Base-by-base conservation (phyloP, 2,113 vertebrate genomes). In the Perccottus glenii region DNA sequence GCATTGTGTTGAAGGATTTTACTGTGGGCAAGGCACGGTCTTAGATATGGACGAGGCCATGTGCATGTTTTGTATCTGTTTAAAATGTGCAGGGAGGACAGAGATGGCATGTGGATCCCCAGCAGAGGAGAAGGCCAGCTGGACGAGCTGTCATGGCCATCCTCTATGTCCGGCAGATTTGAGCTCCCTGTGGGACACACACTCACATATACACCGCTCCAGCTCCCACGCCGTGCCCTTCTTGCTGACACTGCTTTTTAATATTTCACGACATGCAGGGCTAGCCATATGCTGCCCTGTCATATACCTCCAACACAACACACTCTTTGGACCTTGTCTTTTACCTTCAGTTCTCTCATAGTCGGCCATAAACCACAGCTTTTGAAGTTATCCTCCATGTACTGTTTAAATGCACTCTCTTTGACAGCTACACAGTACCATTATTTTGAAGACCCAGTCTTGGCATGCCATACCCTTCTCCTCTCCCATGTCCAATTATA, bases 181-280 rank as follows among this genome's bases (percentile, higher is more conserved):
- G 63, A 72, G 11, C 81, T 80, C 77, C 85, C 79, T 32, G 16
- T 71, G 88, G 75, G 69, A 83, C 56, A 48, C 57, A 40, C 60
- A 43, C 44, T 40, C 47, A 4, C 4, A 15, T 0, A 1, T 62
- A 5, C 19, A 15, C 9, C 14, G 3, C 6, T 44, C 15, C 45
- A 49, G 56, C 15, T 48, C 49, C 40, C 64, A 60, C 9, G 10
- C 56, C 7, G 10, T 45, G 79, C 46, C 67, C 79, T 73, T 85
- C 77, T 85, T 88, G 86, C 88, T 90, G 88, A 90, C 83, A 76
- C 64, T 83, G 86, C 85, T 84, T 83, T 88, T 87, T 86, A 88
- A 88, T 88, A 85, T 87, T 87, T 88, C 80, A 86, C 81, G 70
- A 72, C 86, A 83, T 71, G 86, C 85, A 73, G 86, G 60, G 86